Conservation (phyloP, 23 tunicate species). For the Trididemnum miniatum region DNA sequence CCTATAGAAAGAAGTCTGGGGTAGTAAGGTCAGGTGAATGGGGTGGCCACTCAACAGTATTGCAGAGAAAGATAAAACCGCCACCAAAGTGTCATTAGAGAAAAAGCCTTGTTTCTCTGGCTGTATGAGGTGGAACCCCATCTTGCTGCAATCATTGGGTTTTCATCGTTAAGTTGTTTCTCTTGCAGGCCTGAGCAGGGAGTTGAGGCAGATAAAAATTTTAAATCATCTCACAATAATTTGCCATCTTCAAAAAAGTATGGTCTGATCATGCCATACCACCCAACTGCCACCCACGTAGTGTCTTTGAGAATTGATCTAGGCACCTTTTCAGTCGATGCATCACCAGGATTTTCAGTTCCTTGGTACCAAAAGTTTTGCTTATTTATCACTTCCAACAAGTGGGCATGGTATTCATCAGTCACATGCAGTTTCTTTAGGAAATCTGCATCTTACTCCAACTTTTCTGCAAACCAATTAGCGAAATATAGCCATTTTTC, state of each 20-base stretch:
- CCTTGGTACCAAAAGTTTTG: conserved; percentile 16
- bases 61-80: conserved; percentile 1
- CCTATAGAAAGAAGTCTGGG: conserved; percentile 16
- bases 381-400: neutral
- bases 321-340: neutral
- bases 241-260: conserved; percentile 12
- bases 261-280: conserved; percentile 6
- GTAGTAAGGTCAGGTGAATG: conserved; percentile 15
- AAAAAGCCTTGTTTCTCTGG: conserved; percentile 20
- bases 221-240: conserved; percentile 17
- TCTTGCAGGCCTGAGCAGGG: conserved; percentile 8
- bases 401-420: conserved; percentile 19
- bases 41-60: conserved; percentile 19
- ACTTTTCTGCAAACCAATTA: conserved; percentile 4
- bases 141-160: conserved; percentile 31
- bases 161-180: neutral
- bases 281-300: conserved; percentile 12
- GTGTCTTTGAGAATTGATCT: conserved; percentile 3
- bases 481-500: conserved; percentile 1
- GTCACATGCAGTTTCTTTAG: conserved; percentile 17
- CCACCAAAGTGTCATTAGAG: conserved; percentile 9
- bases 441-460: neutral
- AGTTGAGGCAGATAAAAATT: neutral
- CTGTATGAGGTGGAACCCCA: conserved; percentile 17
- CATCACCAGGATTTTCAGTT: conserved; percentile 14